Percentiles rank a stretch among this genome's conserved stretches.
phyloP scores from a whole-genome alignment of 30 jellyfish, hydroid and myxozoan genomes.

The Rhopilema esculentum region DNA sequence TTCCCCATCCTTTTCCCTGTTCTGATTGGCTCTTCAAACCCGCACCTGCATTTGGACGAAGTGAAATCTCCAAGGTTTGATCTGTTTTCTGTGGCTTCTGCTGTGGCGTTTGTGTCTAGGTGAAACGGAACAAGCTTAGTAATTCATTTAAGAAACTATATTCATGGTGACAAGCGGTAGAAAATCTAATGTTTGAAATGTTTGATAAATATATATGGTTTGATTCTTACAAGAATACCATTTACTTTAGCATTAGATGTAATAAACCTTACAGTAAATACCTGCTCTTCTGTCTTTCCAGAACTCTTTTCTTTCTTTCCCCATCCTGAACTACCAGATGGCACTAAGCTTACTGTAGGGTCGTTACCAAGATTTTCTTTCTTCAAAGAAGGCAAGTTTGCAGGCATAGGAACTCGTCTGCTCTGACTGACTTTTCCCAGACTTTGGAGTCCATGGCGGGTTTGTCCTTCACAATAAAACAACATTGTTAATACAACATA shows the following conservation, averaged over 20 bases:
- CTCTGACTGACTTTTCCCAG: constrained; percentile 91
- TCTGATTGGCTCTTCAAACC: constrained; percentile 78
- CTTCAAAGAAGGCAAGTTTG: constrained; percentile 93
- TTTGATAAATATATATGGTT: too few species aligned
- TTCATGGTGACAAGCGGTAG: background rate
- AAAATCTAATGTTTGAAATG: background rate
- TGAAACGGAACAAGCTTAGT: background rate
- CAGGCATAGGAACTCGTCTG: constrained; percentile 92
- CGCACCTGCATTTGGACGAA: constrained; percentile 99
- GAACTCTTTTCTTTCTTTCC: constrained; percentile 87
- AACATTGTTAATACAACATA: background rate
- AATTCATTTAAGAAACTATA: too few species aligned
- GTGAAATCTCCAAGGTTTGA: constrained; percentile 82
- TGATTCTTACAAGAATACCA: background rate
- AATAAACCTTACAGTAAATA: background rate
- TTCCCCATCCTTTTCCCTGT: constrained; percentile 80
- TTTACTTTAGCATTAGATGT: too few species aligned
- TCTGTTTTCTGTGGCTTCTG: constrained; percentile 61
- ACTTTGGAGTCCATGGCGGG: constrained; percentile 97
- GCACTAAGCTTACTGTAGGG: constrained; percentile 95
- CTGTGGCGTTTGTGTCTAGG: constrained; percentile 44
- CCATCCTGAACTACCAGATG: constrained; percentile 97
- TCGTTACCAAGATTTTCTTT: constrained; percentile 98
- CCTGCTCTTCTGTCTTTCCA: constrained; percentile 77
- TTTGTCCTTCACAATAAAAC: constrained; percentile 21